Conservation (phyloP, 2,888 invertebrate species). For the Elmis aenea region DNA sequence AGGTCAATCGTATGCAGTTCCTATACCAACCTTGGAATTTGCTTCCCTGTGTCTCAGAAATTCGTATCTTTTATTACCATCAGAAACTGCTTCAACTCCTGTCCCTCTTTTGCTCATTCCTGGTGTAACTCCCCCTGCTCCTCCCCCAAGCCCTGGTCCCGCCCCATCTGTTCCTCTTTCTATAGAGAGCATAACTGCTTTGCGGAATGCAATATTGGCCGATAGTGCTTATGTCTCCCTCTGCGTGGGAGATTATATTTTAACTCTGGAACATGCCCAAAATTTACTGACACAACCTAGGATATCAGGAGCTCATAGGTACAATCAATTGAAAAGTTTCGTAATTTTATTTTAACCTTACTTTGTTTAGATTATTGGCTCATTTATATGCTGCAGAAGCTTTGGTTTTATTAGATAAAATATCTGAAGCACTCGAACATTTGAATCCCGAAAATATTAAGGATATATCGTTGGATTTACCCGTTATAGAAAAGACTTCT, state of each 20-base stretch:
- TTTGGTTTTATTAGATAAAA: slow-evolving; percentile 72
- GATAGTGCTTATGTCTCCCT: slow-evolving; percentile 80
- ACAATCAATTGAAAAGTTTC: slow-evolving; percentile 16
- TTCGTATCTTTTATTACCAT: slow-evolving; percentile 67
- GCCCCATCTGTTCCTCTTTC: slow-evolving; percentile 62
- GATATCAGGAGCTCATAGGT: slow-evolving; percentile 67
- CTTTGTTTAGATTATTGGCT: slow-evolving; percentile 62
- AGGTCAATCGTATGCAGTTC: slow-evolving; percentile 77
- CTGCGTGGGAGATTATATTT: slow-evolving; percentile 76
- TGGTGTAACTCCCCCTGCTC: slow-evolving; percentile 40
- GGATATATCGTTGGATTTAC: slow-evolving; percentile 48
- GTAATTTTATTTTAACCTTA: not conserved
- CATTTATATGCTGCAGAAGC: slow-evolving; percentile 90
- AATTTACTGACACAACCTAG: slow-evolving; percentile 67
- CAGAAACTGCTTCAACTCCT: slow-evolving; percentile 41
- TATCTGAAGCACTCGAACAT: slow-evolving; percentile 78
- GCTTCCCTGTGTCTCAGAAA: slow-evolving; percentile 84
- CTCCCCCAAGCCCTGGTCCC: slow-evolving; percentile 42
- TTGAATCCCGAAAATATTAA: slow-evolving; percentile 71
- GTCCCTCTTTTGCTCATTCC: slow-evolving; percentile 45
- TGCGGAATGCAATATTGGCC: slow-evolving; percentile 65
- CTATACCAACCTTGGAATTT: slow-evolving; percentile 84
- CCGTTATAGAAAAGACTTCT: slow-evolving; percentile 47
- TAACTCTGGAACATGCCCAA: slow-evolving; percentile 74
- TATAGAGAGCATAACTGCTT: slow-evolving; percentile 55